Base-by-base conservation (phyloP, 2,113 vertebrate genomes). In the Proterorhinus semilunaris region DNA sequence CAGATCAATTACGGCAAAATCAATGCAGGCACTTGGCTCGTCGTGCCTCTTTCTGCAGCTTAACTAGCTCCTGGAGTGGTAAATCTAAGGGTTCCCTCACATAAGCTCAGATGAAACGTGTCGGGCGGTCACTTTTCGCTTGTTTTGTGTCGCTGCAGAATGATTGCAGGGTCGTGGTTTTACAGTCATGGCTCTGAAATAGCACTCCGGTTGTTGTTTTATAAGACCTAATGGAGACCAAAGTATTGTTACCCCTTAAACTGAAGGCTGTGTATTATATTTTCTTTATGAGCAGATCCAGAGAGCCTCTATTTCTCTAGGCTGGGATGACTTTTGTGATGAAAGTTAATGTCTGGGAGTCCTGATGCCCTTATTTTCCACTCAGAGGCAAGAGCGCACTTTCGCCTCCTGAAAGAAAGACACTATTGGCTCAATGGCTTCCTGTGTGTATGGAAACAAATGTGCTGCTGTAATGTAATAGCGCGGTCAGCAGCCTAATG, bases 1-100 rank as follows among this genome's bases (percentile, higher is more conserved):
- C 89, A 91, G 91, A 92, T 92, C 91, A 92, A 92, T 93, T 93
- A 92, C 91, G 72, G 72, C 82, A 42, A 88, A 90, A 90, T 93
- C 93, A 91, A 93, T 92, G 86, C 74, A 68, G 84, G 83, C 90
- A 86, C 84, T 91, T 88, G 81, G 84, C 86, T 79, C 61, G 62
- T 55, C 47, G 79, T 72, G 79, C 71, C 79, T 85, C 70, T 69
- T 86, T 83, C 77, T 74, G 45, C 62, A 53, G 78, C 79, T 76
- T 73, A 83, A 74, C 62, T 48, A 71, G 68, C 87, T 78, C 79
- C 75, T 83, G 71, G 76, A 86, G 47, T 75, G 27, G 44, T 84
- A 73, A 81, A 83, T 76, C 45, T 74, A 62, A 82, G 83, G 74
- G 78, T 70, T 69, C 66, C 13, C 27, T 59, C 6, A 42, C 57